Percentiles rank a stretch among this genome's conserved stretches.
These are phyloP conservation scores for Heliconius charithonia DNA, from an alignment of 2,888 invertebrate species.

Conservation along the genomic window DNA sequence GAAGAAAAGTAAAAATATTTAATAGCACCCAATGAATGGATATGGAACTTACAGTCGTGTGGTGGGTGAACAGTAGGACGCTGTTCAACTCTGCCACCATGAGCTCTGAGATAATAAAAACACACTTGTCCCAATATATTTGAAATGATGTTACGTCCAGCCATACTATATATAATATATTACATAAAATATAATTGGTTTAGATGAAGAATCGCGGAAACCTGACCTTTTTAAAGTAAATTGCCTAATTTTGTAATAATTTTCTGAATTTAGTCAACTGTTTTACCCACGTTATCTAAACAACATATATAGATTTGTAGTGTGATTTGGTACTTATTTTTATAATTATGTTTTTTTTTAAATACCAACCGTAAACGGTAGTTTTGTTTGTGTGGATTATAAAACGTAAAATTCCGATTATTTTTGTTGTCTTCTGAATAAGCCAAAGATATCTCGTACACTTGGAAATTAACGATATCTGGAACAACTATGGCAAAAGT, in stretches of 20 bases:
- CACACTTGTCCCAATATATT: not conserved
- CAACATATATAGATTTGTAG: not conserved
- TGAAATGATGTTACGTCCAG: slow-evolving; percentile 10
- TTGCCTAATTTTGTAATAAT: slow-evolving; percentile 32
- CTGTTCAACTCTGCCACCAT: not conserved
- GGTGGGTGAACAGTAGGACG: too few species aligned
- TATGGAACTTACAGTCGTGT: too few species aligned
- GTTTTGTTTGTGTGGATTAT: not conserved
- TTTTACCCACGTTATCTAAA: not conserved
- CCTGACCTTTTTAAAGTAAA: slow-evolving; percentile 44
- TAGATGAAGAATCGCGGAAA: slow-evolving; percentile 40
- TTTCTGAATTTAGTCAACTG: slow-evolving; percentile 21
- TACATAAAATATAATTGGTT: slow-evolving; percentile 41
- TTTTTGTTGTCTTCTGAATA: too few species aligned
- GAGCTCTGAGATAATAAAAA: not conserved
- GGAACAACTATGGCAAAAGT: too few species aligned
- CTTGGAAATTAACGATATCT: too few species aligned
- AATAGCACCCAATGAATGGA: too few species aligned
- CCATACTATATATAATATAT: too few species aligned
- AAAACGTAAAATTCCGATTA: not conserved
- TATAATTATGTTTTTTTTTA: not conserved
- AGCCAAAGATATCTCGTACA: too few species aligned
- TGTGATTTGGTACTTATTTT: not conserved
- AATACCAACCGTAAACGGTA: not conserved
- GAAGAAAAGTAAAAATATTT: too few species aligned